These are phyloP conservation scores for Drosophila punjabiensis DNA, from an alignment of 1,140 invertebrate species.

Conservation along the genomic window DNA sequence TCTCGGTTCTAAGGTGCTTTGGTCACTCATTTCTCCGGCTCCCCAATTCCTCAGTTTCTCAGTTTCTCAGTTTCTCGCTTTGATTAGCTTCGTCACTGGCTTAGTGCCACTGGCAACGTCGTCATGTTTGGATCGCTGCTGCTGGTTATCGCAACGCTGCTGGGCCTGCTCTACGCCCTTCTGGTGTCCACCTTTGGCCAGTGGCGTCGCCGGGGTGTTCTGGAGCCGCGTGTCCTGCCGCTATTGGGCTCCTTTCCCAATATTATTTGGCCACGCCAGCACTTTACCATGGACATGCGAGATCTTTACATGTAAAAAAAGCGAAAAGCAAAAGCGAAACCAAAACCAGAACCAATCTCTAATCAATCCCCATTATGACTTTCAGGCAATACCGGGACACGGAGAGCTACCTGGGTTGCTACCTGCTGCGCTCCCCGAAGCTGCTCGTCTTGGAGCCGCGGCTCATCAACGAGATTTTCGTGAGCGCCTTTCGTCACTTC, in stretches of 20 bases:
- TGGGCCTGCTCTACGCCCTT: conserved; percentile 70
- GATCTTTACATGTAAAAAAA: conserved; percentile 76
- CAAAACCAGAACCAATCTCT: not conserved
- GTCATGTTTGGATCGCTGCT: conserved; percentile 53
- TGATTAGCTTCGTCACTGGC: not conserved
- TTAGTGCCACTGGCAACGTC: conserved; percentile 16
- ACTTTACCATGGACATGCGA: conserved; percentile 74
- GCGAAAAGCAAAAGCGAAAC: not conserved
- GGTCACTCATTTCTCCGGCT: not conserved
- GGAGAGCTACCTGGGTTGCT: conserved; percentile 84
- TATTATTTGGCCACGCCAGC: conserved; percentile 61
- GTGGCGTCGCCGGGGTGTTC: conserved; percentile 77
- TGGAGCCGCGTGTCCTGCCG: conserved; percentile 58
- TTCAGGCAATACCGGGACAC: conserved; percentile 51
- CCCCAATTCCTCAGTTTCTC: not conserved
- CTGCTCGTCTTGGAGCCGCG: conserved; percentile 86
- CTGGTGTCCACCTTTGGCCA: conserved; percentile 84
- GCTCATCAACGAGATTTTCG: conserved; percentile 86
- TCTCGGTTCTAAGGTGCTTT: too few species aligned
- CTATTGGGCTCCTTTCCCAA: conserved; percentile 86
- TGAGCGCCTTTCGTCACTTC: conserved; percentile 86
- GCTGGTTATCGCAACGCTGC: conserved; percentile 12
- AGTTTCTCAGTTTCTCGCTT: not conserved
- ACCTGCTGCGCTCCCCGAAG: conserved; percentile 82
- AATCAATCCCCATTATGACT: not conserved